phyloP scores from a whole-genome alignment of 2,888 invertebrate genomes.

The Idaea aversata region DNA sequence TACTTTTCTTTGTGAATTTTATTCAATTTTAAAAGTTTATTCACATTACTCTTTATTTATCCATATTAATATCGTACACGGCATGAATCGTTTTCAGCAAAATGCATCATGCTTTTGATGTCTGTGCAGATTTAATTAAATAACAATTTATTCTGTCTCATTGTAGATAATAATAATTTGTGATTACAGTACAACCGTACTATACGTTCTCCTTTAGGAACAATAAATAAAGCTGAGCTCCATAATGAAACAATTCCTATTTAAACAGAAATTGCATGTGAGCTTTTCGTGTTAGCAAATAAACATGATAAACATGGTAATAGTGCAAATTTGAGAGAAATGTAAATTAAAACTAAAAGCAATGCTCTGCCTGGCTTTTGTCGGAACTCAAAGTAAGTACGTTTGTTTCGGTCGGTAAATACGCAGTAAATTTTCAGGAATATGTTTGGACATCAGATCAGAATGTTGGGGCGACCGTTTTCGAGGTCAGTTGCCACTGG shows the following conservation, averaged over 20 bases:
- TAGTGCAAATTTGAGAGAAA: constrained; percentile 59
- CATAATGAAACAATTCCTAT: constrained; percentile 35
- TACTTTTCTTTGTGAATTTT: constrained; percentile 60
- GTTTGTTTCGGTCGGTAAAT: constrained; percentile 52
- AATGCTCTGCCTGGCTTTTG: constrained; percentile 66
- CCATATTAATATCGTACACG: constrained; percentile 58
- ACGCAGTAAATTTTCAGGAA: constrained; percentile 75
- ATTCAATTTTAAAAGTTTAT: constrained; percentile 41
- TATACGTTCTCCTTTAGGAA: constrained; percentile 29
- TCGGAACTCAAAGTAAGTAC: constrained; percentile 49
- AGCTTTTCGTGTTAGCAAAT: constrained; percentile 74
- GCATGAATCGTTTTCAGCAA: constrained; percentile 73
- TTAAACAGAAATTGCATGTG: constrained; percentile 65
- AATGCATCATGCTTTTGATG: constrained; percentile 79
- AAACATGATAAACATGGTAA: constrained; percentile 32
- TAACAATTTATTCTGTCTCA: constrained; percentile 42
- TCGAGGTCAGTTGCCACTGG: constrained; percentile 83
- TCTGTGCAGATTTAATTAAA: constrained; percentile 59
- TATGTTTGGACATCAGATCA: constrained; percentile 83
- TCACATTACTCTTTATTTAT: constrained; percentile 51
- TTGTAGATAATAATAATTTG: constrained; percentile 43
- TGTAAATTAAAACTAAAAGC: constrained; percentile 37
- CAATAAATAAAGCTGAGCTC: constrained; percentile 29
- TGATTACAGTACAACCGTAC: constrained; percentile 26
- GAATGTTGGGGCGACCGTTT: constrained; percentile 83